Base-by-base conservation (phyloP, 2,113 vertebrate species). In the Corythornis madagascariensis region DNA sequence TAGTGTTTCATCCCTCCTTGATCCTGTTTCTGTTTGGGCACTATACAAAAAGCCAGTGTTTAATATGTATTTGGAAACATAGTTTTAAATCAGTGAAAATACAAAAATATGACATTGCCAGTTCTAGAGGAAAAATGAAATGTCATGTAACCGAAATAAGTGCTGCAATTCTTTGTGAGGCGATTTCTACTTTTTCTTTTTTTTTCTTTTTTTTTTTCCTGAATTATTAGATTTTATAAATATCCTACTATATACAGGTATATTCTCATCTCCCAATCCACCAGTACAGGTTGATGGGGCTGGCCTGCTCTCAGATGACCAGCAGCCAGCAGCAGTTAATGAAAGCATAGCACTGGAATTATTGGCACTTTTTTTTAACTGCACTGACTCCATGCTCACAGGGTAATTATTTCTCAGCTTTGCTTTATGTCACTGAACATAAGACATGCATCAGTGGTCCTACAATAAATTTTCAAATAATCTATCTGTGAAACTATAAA, bases 191-290 rank as follows among this genome's bases (percentile, higher is more conserved):
- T 38, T 63, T 61, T 63, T 88, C n/a, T n/a, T 35, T 35, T 35
- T 35, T 35, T 35, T 35, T 35, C 7, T 43, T 40, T 40, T 40
- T 70, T 52, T 79, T 80, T 86, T 38, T 21, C 56, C 43, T 67
- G 43, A 45, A 74, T 86, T 90, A 96, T 93, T 96, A 85, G 71
- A 85, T 93, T 90, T 91, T 90, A 91, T 93, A 95, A 91, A 93
- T 87, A 69, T 60, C 85, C 50, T 75, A 12, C 53, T 16, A 55
- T 72, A 80, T 82, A 73, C 83, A 94, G 83, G 93, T 81, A 53
- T 75, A 83, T 86, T 95, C 79, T 89, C 57, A 38, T 86, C 64
- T 93, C 73, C 38, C 56, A 33, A 7, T 88, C 56, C 80, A 57
- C 25, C 15, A 3, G 47, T 1, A 6, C n/a, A 77, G 72, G 71